Base-by-base conservation (phyloP, 2,113 vertebrate genomes). In the Peromyscus maniculatus region DNA sequence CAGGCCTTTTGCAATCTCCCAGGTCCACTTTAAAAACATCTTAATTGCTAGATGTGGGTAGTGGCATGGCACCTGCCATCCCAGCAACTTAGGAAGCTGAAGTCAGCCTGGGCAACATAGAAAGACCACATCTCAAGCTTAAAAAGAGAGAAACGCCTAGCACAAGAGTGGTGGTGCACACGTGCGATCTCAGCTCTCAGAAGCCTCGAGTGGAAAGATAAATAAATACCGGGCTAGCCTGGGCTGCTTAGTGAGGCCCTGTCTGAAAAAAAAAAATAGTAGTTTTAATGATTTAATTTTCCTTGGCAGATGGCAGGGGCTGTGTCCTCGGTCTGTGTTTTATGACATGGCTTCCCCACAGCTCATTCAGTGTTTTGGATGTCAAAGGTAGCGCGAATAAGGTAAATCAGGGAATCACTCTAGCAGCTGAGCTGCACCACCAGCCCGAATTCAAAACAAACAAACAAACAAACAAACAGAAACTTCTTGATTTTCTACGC, bases 81-180 rank as follows among this genome's bases (percentile, higher is more conserved):
- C 33, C 69, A 66, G 33, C 57, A 19, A 3, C 10, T 39, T 49
- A 43, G 46, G n/a, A 52, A 12, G 46, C 82, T 77, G 71, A 52
- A 21, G 74, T 31, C 62, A 67, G 22, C 62, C 46, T 79, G 1
- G 19, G 49, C 7, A 26, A 86, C 62, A 36, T 6, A 69, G 89
- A 36, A 57, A 71, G 39, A 77, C 24, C 52, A 24, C n/a, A 22
- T 57, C 72, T 49, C 72, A 49, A 43, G 43, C 16, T 57, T 28
- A 77, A 33, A 75, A 90, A 31, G 55, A 28, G 1, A 59, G 31
- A 43, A 72, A 2, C 0, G 3, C 5, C n/a, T 12, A 12, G 15
- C 15, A 15, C 0, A 22, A 7, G 28, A 12, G 10, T 22, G 31
- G 9, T 16, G 57, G 4, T 21, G 1, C 22, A 31, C 19, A 10